Base-by-base conservation (phyloP, 2,113 vertebrate genomes). In the Muntiacus muntjak region DNA sequence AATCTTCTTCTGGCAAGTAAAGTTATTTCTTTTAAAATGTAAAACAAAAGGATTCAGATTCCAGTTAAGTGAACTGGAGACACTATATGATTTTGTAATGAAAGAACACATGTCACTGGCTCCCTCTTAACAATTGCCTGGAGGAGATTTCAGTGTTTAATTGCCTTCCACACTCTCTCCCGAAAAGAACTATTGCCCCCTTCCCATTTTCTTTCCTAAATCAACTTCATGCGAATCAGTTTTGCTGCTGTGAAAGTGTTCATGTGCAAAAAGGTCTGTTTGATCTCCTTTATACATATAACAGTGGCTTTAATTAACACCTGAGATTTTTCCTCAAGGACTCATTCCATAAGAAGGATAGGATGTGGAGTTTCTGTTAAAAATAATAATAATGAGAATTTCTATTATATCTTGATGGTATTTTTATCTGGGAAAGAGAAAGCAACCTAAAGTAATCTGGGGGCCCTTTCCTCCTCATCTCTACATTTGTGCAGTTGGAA, bases 361-460 rank as follows among this genome's bases (percentile, higher is more conserved):
- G 40, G 26, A 62, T 71, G 23, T 23, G 52, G 23, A 82, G 84
- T 89, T 84, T 92, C 78, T 64, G 8, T 57, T 8, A n/a, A 36
- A 33, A 57, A 36, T 47, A 85, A 78, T 25, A 57, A 57, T 43
- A 74, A 78, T 28, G 40, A 97, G 67, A 91, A 91, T 83, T 89
- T 28, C 43, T 86, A 0, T 62, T 78, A 28, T 11, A 71, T 55
- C 33, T 33, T 78, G 33, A 36, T 90, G 17, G 43, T 21, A 89
- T 57, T 95, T 97, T 95, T 60, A 50, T 71, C 52, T 92, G 89
- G 91, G 67, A 62, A 93, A 58, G 67, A 89, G 71, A 89, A 87
- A 84, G 15, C 64, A 92, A 19, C 57, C 57, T 78, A 36, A 78
- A 74, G 64, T 74, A 14, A 50, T 45, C 57, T 58, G 23, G 12